These are phyloP conservation scores for Nanorana parkeri DNA, from an alignment of 2,113 vertebrate species.

Conservation along the genomic window DNA sequence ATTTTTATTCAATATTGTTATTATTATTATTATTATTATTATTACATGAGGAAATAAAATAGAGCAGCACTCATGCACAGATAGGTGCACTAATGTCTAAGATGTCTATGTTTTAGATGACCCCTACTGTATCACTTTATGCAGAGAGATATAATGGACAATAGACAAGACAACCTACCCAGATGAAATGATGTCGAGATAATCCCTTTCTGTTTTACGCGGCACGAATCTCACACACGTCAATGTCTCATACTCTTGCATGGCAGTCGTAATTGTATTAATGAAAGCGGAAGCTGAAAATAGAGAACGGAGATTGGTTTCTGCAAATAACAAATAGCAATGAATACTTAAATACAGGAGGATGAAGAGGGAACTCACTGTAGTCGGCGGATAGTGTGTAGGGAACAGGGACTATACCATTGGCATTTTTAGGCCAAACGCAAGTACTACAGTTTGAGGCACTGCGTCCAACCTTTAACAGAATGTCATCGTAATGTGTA, in stretches of 20 bases:
- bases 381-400: slow-evolving; percentile 5
- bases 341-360: background rate
- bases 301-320: background rate
- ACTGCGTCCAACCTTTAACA: background rate
- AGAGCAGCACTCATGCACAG: too few relatives aligned
- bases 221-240: slow-evolving; percentile 85
- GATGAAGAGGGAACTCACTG: background rate
- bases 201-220: slow-evolving; percentile 79
- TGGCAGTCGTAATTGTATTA: slow-evolving; percentile 66
- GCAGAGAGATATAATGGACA: too few relatives aligned
- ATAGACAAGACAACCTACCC: background rate
- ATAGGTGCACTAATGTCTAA: too few relatives aligned
- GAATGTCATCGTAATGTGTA: slow-evolving; percentile 18
- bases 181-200: slow-evolving; percentile 76
- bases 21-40: too few relatives aligned
- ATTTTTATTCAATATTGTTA: too few relatives aligned
- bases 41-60: too few relatives aligned
- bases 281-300: background rate
- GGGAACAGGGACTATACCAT: slow-evolving; percentile 22
- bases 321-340: background rate
- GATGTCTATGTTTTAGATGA: too few relatives aligned
- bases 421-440: background rate
- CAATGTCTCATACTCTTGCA: slow-evolving; percentile 76
- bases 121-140: too few relatives aligned
- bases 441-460: background rate